Evolutionary conservation across 37 sponge, comb jelly and placozoan species (phyloP), one percentile per base, ranked within the genome.

Genomic region (Spongilla lacustris): DNA sequence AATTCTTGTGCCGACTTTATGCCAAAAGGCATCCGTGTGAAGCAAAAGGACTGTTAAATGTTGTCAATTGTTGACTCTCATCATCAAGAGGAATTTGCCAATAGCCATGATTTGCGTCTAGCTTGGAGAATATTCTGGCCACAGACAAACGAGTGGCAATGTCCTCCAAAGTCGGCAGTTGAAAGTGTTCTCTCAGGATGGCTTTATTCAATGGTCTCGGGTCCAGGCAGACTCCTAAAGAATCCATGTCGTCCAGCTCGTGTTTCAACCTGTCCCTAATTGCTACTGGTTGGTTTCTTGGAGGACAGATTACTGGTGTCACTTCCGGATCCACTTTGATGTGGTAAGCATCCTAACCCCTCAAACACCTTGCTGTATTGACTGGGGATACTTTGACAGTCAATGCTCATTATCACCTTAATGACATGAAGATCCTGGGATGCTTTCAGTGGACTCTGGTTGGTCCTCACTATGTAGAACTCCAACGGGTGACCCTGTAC

Each of bases 51-150:
- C 37, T 83, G 82, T 24, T 33, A 49, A 36, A 85, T 81, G 30
- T 84, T 90, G 66, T 83, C 77, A 84, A 93, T 90, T 38, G 89
- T 93, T 30, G 85, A 79, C 73, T 87, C 76, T 36, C 82, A 82
- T 36, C 27, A 35, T 30, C 67, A 70, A 91, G 87, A 5, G 38
- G 81, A n/a, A 92, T 67, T n/a, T 88, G 85, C 92, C 88, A 92
- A 49, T 77, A 92, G n/a, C 92, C 87, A 41, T 37, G 24, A 32
- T 68, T 31, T 22, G 79, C 84, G 30, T 91, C 92, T 3, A 91
- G 66, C 30, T 67, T 72, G 25, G 83, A 68, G 84, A 91, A 91
- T 8, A 87, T 75, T 34, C 25, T 80, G 36, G 82, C 81, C 25
- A 67, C 84, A 71, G 50, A 11, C 36, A 88, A 28, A 32, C 78